Evolutionary conservation across 2,113 vertebrate genomes (phyloP).

Genomic region (Odocoileus hemionus): DNA sequence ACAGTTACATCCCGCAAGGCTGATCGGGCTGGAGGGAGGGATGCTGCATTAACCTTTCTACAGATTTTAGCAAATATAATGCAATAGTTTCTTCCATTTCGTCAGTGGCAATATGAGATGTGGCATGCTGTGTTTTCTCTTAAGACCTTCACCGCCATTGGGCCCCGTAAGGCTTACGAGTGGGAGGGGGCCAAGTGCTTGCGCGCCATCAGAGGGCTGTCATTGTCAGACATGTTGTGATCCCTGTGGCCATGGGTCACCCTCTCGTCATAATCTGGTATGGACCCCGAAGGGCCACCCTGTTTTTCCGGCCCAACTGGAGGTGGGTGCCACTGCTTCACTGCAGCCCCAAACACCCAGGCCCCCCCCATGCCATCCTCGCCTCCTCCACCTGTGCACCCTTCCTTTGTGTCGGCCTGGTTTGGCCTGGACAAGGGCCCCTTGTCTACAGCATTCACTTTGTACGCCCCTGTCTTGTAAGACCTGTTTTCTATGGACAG

Average conservation of each 20-base stretch:
- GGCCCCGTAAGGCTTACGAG: background rate
- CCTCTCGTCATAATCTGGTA: background rate
- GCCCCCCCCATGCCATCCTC: background rate
- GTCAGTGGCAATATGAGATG: background rate
- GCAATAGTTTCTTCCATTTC: background rate
- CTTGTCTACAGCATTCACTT: background rate
- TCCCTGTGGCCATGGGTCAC: too few species aligned
- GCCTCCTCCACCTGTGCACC: background rate
- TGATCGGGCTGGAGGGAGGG: too few species aligned
- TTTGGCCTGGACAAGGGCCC: background rate
- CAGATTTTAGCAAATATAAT: too few species aligned
- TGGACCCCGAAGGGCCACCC: background rate
- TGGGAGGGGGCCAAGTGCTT: background rate
- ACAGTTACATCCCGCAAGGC: too few species aligned
- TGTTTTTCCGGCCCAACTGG: background rate
- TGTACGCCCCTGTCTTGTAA: background rate
- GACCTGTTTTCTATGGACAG: background rate
- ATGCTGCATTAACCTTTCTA: too few species aligned
- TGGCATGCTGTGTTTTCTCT: background rate
- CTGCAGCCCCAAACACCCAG: background rate
- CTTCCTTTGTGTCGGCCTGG: background rate
- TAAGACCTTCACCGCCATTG: background rate
- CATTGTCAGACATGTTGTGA: background rate
- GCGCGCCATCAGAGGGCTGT: background rate
- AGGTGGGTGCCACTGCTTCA: background rate